Evolutionary conservation across 2,113 vertebrate genomes (phyloP).

Genomic region (Mionectes macconnelli): DNA sequence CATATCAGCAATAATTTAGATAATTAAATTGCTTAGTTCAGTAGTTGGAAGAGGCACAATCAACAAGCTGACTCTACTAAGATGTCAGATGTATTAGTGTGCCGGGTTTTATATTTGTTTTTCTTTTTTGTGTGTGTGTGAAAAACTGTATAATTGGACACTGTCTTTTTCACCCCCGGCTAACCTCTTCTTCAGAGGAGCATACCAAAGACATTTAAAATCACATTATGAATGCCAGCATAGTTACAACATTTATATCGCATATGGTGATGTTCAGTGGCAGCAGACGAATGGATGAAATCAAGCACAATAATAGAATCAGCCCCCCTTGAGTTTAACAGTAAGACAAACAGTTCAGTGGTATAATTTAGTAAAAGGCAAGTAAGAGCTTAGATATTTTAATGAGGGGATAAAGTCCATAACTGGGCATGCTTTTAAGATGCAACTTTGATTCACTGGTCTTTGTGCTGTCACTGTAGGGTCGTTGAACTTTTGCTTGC

Average conservation of each 20-base stretch:
- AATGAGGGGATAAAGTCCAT: not conserved
- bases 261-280: not conserved
- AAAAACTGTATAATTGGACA: conserved; percentile 38
- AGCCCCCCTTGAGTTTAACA: not conserved
- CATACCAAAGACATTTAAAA: conserved; percentile 31
- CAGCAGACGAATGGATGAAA: conserved; percentile 37
- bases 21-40: conserved; percentile 65
- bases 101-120: not conserved
- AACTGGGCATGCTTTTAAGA: not conserved
- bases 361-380: not conserved
- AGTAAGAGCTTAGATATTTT: not conserved
- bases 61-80: conserved; percentile 36
- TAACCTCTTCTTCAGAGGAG: conserved; percentile 25
- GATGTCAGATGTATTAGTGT: conserved; percentile 31
- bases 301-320: conserved; percentile 13
- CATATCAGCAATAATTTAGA: conserved; percentile 56
- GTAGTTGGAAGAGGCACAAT: not conserved
- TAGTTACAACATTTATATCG: conserved; percentile 20
- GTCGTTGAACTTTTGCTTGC: not conserved
- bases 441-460: not conserved
- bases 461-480: not conserved
- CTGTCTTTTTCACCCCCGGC: conserved; percentile 11
- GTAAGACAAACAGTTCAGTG: not conserved
- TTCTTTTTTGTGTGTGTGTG: not conserved
- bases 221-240: conserved; percentile 34